Evolutionary conservation across 2,888 invertebrate genomes (phyloP).

Genomic region (Stenichneumon culpator): DNA sequence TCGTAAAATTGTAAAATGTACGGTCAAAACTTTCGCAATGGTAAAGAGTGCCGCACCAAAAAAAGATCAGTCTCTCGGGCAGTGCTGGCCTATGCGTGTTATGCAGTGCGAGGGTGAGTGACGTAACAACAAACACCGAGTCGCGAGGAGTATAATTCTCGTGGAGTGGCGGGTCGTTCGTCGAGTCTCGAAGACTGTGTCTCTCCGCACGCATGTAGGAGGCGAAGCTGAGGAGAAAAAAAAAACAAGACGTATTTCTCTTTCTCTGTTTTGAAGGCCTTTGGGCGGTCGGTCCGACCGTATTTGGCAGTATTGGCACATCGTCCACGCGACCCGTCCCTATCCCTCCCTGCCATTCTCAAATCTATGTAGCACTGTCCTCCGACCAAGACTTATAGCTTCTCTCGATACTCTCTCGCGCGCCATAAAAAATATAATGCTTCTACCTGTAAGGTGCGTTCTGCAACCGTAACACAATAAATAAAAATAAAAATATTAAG

Average conservation of each 20-base stretch:
- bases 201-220: slow-evolving; percentile 30
- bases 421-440: slow-evolving; percentile 5
- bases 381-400: slow-evolving; percentile 25
- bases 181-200: slow-evolving; percentile 20
- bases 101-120: slow-evolving; percentile 45
- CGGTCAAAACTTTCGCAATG: no score
- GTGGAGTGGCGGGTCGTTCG: slow-evolving; percentile 42
- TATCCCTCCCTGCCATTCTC: slow-evolving; percentile 24
- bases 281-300: slow-evolving; percentile 59
- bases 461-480: slow-evolving; percentile 7
- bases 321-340: slow-evolving; percentile 63
- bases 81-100: slow-evolving; percentile 10
- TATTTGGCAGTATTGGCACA: slow-evolving; percentile 70
- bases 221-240: neutral
- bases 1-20: no score
- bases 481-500: neutral
- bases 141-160: slow-evolving; percentile 51
- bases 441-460: neutral
- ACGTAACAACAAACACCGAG: slow-evolving; percentile 39
- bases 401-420: slow-evolving; percentile 3
- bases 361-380: slow-evolving; percentile 32
- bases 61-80: neutral
- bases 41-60: no score
- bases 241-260: slow-evolving; percentile 58
- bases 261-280: slow-evolving; percentile 69